Base-by-base conservation (phyloP, 2,113 vertebrate species). In the Toxotes chatareus region DNA sequence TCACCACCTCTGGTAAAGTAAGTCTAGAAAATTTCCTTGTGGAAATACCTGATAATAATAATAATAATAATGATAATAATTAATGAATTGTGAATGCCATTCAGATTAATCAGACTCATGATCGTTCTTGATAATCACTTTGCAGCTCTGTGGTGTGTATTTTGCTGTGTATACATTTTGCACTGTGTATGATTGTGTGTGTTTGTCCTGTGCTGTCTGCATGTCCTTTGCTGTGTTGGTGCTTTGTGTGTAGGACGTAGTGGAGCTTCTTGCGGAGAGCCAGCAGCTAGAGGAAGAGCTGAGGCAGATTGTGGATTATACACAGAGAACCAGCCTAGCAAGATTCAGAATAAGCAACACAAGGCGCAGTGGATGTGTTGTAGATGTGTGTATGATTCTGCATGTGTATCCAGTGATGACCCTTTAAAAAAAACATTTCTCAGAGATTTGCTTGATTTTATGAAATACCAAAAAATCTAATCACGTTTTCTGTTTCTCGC, bases 361-460 rank as follows among this genome's bases (percentile, higher is more conserved):
- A 56, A 82, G 57, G 59, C 83, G 19, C 42, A 75, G 34, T 80
- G 81, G 34, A 82, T 86, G 76, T 78, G 66, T 60, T 84, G 70
- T 86, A 76, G 88, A 86, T 90, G 88, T 90, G 85, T 90, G 87
- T 87, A 88, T 88, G 47, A 79, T 60, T 53, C 59, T 68, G 34
- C 55, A 65, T 76, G 47, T 64, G 34, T 42, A 38, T 82, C 31
- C 23, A 31, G 7, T 53, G 74, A 62, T 70, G 51, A 74, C 38
- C 3, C 36, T 42, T 32, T 0, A 53, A n/a, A 38, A 31, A 34
- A 75, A 31, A n/a, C 1, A 46, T 49, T 27, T 66, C 31, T 68
- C 47, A 47, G 17, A 55, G 31, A 59, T 81, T 64, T 76, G 3
- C 14, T 56, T 46, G 8, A 53, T 47, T 65, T 17, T 51, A 27